Conservation (phyloP, 2,888 invertebrate genomes). For the Conops quadrifasciatus region DNA sequence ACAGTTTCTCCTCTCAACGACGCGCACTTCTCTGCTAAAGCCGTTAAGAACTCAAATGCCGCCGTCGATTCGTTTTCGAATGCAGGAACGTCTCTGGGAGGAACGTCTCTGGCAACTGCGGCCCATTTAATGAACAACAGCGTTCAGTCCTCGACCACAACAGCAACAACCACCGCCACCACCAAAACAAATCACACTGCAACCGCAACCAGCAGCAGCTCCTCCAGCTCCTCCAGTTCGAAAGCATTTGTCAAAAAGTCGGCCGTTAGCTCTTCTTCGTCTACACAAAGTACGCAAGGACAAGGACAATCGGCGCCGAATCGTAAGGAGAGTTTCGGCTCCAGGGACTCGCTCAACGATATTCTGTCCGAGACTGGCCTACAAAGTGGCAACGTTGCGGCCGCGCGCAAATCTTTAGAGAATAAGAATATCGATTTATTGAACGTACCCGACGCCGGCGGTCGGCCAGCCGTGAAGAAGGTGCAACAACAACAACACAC, state of each 20-base stretch:
- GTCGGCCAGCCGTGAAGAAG: slow-evolving; percentile 49
- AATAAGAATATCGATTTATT: slow-evolving; percentile 61
- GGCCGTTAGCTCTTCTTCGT: slow-evolving; percentile 53
- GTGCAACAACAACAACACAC: slow-evolving; percentile 40
- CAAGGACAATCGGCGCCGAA: slow-evolving; percentile 37
- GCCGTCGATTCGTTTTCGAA: slow-evolving; percentile 11
- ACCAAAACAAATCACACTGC: slow-evolving; percentile 5
- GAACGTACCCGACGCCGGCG: slow-evolving; percentile 48
- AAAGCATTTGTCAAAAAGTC: slow-evolving; percentile 56
- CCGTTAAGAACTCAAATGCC: slow-evolving; percentile 30
- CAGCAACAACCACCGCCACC: slow-evolving; percentile 43
- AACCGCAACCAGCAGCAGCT: too few species aligned
- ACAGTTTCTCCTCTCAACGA: slow-evolving; percentile 60
- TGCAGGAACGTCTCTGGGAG: slow-evolving; percentile 8
- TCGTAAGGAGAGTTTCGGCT: slow-evolving; percentile 64
- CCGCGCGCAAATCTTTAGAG: slow-evolving; percentile 68
- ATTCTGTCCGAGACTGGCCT: slow-evolving; percentile 62
- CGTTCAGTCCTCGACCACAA: slow-evolving; percentile 50
- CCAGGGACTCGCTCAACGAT: slow-evolving; percentile 64
- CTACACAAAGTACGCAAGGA: slow-evolving; percentile 50
- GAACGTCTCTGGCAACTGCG: slow-evolving; percentile 36
- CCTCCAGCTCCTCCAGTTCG: slow-evolving; percentile 56
- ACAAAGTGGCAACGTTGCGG: slow-evolving; percentile 66
- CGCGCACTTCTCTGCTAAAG: slow-evolving; percentile 36
- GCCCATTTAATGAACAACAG: not conserved